Conservation (phyloP, 2,888 invertebrate genomes). For the Dugesia japonica region DNA sequence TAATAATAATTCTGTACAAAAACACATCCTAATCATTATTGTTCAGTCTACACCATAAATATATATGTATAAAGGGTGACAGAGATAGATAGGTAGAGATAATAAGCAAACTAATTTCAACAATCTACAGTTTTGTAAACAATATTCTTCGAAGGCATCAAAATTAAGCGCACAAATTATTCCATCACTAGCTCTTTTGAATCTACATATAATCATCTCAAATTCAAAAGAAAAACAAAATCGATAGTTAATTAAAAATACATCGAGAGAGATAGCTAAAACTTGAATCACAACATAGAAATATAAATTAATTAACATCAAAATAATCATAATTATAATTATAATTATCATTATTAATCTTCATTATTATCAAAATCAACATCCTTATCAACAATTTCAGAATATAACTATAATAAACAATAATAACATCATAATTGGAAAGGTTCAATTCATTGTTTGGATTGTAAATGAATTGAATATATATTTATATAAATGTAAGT, state of each 20-base stretch:
- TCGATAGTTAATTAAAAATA: background rate
- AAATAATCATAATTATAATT: too few relatives aligned
- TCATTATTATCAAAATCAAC: too few relatives aligned
- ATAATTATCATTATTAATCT: too few relatives aligned
- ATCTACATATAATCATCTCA: background rate
- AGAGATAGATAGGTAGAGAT: background rate
- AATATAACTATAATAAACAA: background rate
- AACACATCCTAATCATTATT: conserved; percentile 2
- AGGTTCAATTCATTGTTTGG: background rate
- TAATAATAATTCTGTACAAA: background rate
- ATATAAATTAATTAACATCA: too few relatives aligned
- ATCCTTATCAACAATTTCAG: too few relatives aligned
- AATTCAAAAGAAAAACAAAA: background rate
- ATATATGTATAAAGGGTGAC: background rate
- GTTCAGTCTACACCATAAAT: background rate
- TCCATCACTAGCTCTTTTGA: background rate
- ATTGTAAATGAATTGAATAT: background rate
- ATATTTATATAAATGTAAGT: too few relatives aligned
- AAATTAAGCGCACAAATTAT: conserved; percentile 11
- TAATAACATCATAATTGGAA: background rate
- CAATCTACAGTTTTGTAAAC: background rate
- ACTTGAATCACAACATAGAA: too few relatives aligned
- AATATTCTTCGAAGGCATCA: background rate
- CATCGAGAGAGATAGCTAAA: conserved; percentile 5
- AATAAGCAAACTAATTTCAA: background rate